Base-by-base conservation (phyloP, 2,797 vertebrate genomes). In the Garrulus glandarius region DNA sequence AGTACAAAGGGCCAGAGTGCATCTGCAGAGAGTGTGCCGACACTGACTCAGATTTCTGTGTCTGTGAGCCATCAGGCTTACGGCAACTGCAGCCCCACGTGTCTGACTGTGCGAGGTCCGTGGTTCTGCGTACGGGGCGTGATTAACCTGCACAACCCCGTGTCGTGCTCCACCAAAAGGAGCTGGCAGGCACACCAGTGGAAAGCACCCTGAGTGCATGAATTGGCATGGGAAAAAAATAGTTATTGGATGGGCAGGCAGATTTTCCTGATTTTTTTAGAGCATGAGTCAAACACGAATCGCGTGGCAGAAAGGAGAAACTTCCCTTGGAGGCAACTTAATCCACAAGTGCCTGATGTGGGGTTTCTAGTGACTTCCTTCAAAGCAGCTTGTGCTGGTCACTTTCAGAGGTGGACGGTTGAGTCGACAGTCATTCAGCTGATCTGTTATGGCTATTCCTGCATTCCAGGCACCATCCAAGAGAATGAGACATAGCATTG, bases 401-500 rank as follows among this genome's bases (percentile, higher is more conserved):
- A 77, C 88, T 82, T 93, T 84, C 1, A 3, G 92, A 91, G 77
- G 34, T 3, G 21, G 86, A 46, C 0, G 21, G 81, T 74, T 91
- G 78, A 89, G 81, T 63, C 21, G 44, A 84, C 68, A 69, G 81
- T 82, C 4, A 5, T 80, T 86, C 19, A 4, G 77, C 64, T 0
- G 3, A 43, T 92, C 77, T 84, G 77, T 92, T 95, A 89, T 61
- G 93, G 92, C 94, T 96, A 74, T 93, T 96, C 83, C 77, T 85
- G 91, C 92, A 91, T 96, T 97, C 95, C 95, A 95, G 84, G 88
- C 93, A 92, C 69, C 88, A 91, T 95, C 94, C 88, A 93, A 95
- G 86, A 69, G 81, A 86, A 92, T 95, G 96, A 97, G 85, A 94
- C 92, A 96, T n/a, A 91, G 92, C 84, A 77, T 94, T 97, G 95